phyloP scores from a whole-genome alignment of 1,140 invertebrate genomes.

The Pseudomyrmex flavicornis region DNA sequence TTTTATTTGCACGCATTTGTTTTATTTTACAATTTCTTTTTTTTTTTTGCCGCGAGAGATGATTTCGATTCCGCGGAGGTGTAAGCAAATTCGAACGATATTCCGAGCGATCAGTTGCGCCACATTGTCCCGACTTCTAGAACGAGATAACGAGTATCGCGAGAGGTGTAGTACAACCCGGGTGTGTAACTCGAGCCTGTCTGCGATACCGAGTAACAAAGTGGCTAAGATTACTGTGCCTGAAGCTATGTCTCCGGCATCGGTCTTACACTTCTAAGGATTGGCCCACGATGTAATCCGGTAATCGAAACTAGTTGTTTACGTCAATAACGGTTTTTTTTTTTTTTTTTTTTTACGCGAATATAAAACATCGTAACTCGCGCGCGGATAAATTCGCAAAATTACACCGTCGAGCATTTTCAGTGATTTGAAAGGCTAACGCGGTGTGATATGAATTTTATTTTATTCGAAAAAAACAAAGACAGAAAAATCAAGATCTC shows the following conservation, averaged over 20 bases:
- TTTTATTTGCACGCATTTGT: too few relatives aligned
- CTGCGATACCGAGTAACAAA: conserved; percentile 46
- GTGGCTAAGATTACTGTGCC: conserved; percentile 49
- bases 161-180: conserved; percentile 40
- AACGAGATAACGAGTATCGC: conserved; percentile 48
- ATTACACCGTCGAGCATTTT: too few relatives aligned
- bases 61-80: too few relatives aligned
- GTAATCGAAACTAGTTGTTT: conserved; percentile 36
- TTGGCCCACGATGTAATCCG: conserved; percentile 16
- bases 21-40: too few relatives aligned
- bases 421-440: too few relatives aligned
- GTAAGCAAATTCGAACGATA: conserved; percentile 22
- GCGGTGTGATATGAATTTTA: too few relatives aligned
- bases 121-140: conserved; percentile 19
- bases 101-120: conserved; percentile 41
- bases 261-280: conserved; percentile 33
- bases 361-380: too few relatives aligned
- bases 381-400: too few relatives aligned
- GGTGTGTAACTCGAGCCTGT: conserved; percentile 43
- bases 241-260: conserved; percentile 42
- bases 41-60: too few relatives aligned
- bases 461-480: too few relatives aligned
- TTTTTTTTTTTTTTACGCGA: not conserved
- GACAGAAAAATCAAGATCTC: too few relatives aligned
- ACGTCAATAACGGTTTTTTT: conserved; percentile 11